Evolutionary conservation across 2,888 invertebrate species (phyloP).

Genomic region (Ormia ochracea): DNA sequence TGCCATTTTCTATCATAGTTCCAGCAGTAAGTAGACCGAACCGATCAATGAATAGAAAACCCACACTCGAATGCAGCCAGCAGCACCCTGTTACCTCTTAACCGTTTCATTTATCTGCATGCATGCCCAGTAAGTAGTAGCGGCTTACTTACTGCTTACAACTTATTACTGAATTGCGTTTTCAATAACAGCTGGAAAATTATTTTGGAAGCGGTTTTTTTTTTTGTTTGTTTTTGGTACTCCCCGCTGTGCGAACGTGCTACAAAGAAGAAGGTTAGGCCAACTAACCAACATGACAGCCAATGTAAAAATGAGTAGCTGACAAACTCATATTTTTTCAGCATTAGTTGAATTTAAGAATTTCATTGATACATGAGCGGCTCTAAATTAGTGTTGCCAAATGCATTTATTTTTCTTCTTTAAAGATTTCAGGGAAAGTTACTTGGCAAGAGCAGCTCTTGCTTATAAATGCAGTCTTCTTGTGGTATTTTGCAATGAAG

Average conservation of each 20-base stretch:
- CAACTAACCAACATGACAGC: not conserved
- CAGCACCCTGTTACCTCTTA: slow-evolving; percentile 6
- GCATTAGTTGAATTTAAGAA: not conserved
- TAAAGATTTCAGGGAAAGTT: too few relatives aligned
- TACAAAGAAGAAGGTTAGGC: slow-evolving; percentile 42
- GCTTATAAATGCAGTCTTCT: too few relatives aligned
- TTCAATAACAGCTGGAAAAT: slow-evolving; percentile 8
- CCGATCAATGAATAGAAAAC: slow-evolving; percentile 20
- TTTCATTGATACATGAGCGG: too few relatives aligned
- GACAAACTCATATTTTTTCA: not conserved
- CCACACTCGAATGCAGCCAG: slow-evolving; percentile 25
- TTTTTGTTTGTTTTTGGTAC: slow-evolving; percentile 31
- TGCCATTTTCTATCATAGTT: slow-evolving; percentile 29
- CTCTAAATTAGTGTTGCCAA: too few relatives aligned
- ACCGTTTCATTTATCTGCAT: slow-evolving; percentile 1
- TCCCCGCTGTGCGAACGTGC: slow-evolving; percentile 47
- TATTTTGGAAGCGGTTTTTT: slow-evolving; percentile 47
- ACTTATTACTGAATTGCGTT: slow-evolving; percentile 9
- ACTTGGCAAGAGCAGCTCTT: too few relatives aligned
- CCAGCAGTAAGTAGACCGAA: slow-evolving; percentile 24
- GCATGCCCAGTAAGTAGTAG: slow-evolving; percentile 20
- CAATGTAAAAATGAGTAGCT: not conserved
- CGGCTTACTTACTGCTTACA: slow-evolving; percentile 1
- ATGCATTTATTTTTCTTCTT: too few relatives aligned
- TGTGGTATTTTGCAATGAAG: too few relatives aligned